phyloP scores from a whole-genome alignment of 2,888 invertebrate species.

The Leucoma salicis region DNA sequence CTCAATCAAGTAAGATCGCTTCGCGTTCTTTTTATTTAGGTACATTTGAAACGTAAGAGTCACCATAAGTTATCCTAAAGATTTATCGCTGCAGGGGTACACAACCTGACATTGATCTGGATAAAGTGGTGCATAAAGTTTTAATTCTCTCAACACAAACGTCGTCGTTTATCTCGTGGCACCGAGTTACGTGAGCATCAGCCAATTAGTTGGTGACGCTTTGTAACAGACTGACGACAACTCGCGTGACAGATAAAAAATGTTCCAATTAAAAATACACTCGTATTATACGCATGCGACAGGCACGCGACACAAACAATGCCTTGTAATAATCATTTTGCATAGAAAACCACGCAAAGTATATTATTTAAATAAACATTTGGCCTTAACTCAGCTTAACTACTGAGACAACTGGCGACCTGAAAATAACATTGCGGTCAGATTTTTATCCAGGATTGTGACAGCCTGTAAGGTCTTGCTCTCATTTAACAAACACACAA shows the following conservation, averaged over 20 bases:
- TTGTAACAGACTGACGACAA: slow-evolving; percentile 39
- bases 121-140: slow-evolving; percentile 21
- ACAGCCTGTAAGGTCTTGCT: too few species aligned
- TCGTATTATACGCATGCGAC: slow-evolving; percentile 56
- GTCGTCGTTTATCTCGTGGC: slow-evolving; percentile 43
- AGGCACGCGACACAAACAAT: slow-evolving; percentile 55
- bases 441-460: too few species aligned
- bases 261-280: slow-evolving; percentile 61
- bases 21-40: background rate
- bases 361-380: too few species aligned
- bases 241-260: slow-evolving; percentile 61
- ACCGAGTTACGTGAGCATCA: slow-evolving; percentile 46
- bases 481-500: too few species aligned
- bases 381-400: too few species aligned
- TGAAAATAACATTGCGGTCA: too few species aligned
- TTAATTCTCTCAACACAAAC: slow-evolving; percentile 36
- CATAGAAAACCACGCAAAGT: background rate
- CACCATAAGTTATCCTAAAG: background rate
- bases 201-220: slow-evolving; percentile 53
- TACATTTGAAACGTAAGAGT: background rate
- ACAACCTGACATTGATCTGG: slow-evolving; percentile 20
- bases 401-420: too few species aligned
- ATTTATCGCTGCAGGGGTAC: slow-evolving; percentile 3
- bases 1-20: background rate
- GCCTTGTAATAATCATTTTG: background rate